Percentiles rank a stretch among this genome's conserved stretches.
Conservation (phyloP, 2,888 invertebrate species). For the Escarpia spicata region DNA sequence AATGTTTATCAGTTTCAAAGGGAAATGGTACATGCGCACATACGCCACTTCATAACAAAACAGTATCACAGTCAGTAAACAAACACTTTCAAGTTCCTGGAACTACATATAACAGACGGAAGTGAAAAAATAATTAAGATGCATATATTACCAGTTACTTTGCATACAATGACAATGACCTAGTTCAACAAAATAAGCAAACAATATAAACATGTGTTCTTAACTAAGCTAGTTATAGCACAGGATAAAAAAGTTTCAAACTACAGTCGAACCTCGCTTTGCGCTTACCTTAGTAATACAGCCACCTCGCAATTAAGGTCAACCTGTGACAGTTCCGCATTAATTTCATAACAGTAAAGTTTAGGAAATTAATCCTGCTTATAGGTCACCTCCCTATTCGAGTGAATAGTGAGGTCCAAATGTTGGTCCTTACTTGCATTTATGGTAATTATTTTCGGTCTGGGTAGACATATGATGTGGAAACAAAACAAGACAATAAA, state of each 20-base stretch:
- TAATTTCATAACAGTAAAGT: too few relatives aligned
- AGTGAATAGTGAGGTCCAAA: too few relatives aligned
- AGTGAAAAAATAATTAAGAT: background rate
- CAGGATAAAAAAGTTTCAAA: background rate
- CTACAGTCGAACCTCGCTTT: too few relatives aligned
- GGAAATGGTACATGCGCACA: background rate
- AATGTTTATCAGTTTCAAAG: background rate
- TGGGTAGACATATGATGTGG: too few relatives aligned
- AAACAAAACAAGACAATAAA: background rate
- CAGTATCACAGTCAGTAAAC: background rate
- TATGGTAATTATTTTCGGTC: too few relatives aligned
- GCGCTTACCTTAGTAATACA: too few relatives aligned
- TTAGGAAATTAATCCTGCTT: too few relatives aligned
- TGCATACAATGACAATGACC: background rate
- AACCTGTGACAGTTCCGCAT: too few relatives aligned
- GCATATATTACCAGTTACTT: background rate
- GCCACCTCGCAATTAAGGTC: too few relatives aligned
- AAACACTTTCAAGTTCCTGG: background rate
- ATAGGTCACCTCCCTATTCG: too few relatives aligned
- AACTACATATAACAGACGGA: background rate
- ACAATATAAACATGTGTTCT: background rate
- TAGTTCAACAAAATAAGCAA: background rate
- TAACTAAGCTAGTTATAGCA: background rate
- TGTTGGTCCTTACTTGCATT: too few relatives aligned
- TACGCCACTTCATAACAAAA: background rate